Conservation (phyloP, 2,797 vertebrate species). For the Gobionotothen gibberifrons region DNA sequence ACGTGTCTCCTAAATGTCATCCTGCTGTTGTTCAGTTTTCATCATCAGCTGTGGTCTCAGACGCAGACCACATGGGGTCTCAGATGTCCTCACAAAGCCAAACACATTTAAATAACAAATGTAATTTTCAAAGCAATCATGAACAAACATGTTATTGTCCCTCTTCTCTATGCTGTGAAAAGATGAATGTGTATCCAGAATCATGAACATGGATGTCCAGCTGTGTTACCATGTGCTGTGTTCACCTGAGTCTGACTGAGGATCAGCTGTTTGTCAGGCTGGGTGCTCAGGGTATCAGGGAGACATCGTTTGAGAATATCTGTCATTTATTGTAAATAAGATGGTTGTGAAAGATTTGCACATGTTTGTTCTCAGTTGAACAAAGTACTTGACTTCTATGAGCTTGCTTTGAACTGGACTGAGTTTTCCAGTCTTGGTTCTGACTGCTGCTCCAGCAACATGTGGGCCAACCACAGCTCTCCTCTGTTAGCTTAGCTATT, state of each 20-base stretch:
- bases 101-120: conserved; percentile 44
- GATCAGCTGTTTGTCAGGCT: neutral
- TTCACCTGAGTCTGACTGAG: conserved; percentile 10
- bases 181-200: conserved; percentile 22
- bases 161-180: conserved; percentile 19
- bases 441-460: neutral
- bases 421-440: neutral
- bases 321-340: conserved; percentile 5
- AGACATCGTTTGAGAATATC: neutral
- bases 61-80: conserved; percentile 24
- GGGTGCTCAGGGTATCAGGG: neutral
- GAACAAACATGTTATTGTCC: conserved; percentile 15
- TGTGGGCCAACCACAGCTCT: neutral
- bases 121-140: conserved; percentile 35
- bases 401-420: neutral
- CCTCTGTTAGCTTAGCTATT: neutral
- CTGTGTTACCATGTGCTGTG: conserved; percentile 20
- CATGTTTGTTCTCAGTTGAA: neutral
- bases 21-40: conserved; percentile 17
- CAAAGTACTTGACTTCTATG: neutral
- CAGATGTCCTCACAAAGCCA: conserved; percentile 45
- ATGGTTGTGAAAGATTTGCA: conserved; percentile 11
- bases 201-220: conserved; percentile 42
- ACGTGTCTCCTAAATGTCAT: conserved; percentile 29
- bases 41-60: conserved; percentile 14